phyloP scores from a whole-genome alignment of 2,797 vertebrate genomes.

The Pangasius krempfi region DNA sequence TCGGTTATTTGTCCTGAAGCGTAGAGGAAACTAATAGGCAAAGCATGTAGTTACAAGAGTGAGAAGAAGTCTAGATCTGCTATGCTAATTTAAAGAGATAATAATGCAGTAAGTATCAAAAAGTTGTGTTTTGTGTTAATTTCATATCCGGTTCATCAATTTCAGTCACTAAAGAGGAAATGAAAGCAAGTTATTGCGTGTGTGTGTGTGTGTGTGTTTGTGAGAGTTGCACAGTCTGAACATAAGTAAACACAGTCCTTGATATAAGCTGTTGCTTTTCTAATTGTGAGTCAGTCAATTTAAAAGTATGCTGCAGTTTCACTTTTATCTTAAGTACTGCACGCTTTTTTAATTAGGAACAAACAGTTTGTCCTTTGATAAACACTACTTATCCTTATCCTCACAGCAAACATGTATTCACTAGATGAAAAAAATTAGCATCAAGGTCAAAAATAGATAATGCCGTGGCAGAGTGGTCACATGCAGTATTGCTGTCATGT shows the following conservation, averaged over 20 bases:
- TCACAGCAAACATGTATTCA: background rate
- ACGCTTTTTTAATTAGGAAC: background rate
- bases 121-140: background rate
- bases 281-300: background rate
- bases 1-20: background rate
- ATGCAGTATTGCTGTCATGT: constrained; percentile 9
- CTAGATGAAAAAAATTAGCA: constrained; percentile 19
- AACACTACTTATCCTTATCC: constrained; percentile 5
- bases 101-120: background rate
- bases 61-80: background rate
- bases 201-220: background rate
- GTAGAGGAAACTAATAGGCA: background rate
- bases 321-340: background rate
- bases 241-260: background rate
- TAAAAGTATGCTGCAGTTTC: background rate
- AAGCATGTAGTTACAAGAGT: background rate
- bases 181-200: background rate
- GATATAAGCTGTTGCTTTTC: background rate
- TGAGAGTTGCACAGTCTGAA: background rate
- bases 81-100: background rate
- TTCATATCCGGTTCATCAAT: background rate
- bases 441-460: constrained; percentile 33
- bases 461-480: background rate
- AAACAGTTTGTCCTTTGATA: constrained; percentile 7
- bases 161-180: background rate